phyloP scores from a whole-genome alignment of 2,888 invertebrate genomes.

The Synanthedon vespiformis region DNA sequence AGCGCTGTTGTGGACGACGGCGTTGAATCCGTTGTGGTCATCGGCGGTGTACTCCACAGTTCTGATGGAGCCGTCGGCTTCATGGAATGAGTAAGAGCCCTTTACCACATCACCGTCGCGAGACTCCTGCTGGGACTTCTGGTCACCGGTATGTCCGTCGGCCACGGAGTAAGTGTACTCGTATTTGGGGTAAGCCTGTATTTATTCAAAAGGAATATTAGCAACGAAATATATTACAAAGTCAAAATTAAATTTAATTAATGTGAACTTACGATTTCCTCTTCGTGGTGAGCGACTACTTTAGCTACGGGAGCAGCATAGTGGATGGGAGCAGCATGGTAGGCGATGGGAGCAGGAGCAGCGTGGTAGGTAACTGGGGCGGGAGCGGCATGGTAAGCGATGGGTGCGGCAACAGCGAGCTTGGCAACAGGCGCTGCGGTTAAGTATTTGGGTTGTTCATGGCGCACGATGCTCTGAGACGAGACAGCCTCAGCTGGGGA shows the following conservation, averaged over 20 bases:
- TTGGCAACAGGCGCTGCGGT: constrained; percentile 13
- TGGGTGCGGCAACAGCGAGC: constrained; percentile 10
- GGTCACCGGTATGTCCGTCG: constrained; percentile 69
- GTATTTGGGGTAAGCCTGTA: constrained; percentile 54
- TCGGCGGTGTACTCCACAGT: constrained; percentile 68
- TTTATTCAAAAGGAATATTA: neutral
- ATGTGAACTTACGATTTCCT: constrained; percentile 21
- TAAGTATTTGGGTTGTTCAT: constrained; percentile 26
- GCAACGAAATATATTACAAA: neutral
- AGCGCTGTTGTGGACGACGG: constrained; percentile 43
- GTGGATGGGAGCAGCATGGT: constrained; percentile 15
- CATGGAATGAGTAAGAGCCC: constrained; percentile 66
- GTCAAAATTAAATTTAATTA: neutral
- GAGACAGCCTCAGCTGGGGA: constrained; percentile 38
- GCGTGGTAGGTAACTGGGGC: constrained; percentile 14
- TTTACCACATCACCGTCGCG: constrained; percentile 68
- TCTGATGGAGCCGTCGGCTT: constrained; percentile 68
- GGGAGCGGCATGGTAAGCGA: constrained; percentile 14
- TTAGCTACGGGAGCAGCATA: constrained; percentile 4
- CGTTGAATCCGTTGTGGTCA: constrained; percentile 62
- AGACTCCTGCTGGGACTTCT: constrained; percentile 65
- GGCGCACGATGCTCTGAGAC: constrained; percentile 44
- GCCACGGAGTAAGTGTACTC: constrained; percentile 68
- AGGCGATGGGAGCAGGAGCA: constrained; percentile 11
- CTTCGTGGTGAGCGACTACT: constrained; percentile 19